Evolutionary conservation across 1,140 invertebrate species (phyloP).

Genomic region (Pseudomyrmex concolor): DNA sequence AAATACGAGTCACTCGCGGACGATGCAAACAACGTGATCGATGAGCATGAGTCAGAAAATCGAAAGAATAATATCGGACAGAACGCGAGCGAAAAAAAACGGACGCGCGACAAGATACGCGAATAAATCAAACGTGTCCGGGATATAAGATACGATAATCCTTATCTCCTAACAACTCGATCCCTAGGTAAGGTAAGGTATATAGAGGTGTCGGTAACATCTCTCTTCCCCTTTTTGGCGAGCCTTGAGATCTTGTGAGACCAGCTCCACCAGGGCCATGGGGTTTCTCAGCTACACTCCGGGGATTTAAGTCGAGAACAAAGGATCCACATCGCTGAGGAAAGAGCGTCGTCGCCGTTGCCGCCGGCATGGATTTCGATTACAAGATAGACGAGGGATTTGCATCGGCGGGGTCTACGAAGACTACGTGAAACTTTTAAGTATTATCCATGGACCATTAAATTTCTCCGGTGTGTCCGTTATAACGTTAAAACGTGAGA

Average conservation of each 20-base stretch:
- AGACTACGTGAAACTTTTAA: slow-evolving; percentile 62
- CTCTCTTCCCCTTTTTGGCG: background rate
- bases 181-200: background rate
- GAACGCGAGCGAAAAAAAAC: background rate
- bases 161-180: slow-evolving; percentile 52
- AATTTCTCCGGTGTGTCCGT: slow-evolving; percentile 10
- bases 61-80: background rate
- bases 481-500: slow-evolving; percentile 27
- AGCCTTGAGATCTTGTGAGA: slow-evolving; percentile 27
- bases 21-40: too few species aligned
- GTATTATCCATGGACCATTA: slow-evolving; percentile 66
- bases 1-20: too few species aligned
- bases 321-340: slow-evolving; percentile 69
- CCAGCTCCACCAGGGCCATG: slow-evolving; percentile 3
- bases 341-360: slow-evolving; percentile 4
- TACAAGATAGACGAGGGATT: slow-evolving; percentile 73
- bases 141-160: slow-evolving; percentile 20
- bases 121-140: slow-evolving; percentile 26
- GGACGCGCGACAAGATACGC: background rate
- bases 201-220: slow-evolving; percentile 62
- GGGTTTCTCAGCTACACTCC: slow-evolving; percentile 74
- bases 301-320: slow-evolving; percentile 76
- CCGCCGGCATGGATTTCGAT: slow-evolving; percentile 70
- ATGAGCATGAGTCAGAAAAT: background rate
- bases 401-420: slow-evolving; percentile 63